Base-by-base conservation (phyloP, 2,888 invertebrate genomes). In the Nomada goodeniana region DNA sequence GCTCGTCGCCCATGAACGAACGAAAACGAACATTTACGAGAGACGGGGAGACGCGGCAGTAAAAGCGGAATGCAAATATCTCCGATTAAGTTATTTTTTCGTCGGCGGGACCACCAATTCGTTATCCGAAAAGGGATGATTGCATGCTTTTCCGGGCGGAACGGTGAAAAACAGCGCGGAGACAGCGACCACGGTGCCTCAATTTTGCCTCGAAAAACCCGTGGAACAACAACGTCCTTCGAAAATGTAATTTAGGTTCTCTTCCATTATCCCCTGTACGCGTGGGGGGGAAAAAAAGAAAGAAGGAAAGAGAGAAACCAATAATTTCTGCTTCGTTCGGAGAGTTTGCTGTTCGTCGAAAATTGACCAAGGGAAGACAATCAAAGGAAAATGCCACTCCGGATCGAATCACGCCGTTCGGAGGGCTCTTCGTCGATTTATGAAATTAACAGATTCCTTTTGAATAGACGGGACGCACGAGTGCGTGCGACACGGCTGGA, bases 371-470 rank as follows among this genome's bases (percentile, higher is more conserved):
- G 9, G 15, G 15, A 29, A 20, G n/a, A 15, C 20, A 47, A 52
- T 52, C 3, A n/a, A 36, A 11, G 5, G 18, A 11, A 18, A n/a
- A 18, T 4, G 20, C 2, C 13, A 23, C 29, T 11, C 0, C 10
- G 13, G 26, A 23, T n/a, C 20, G 50, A 61, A 61, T 71, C 26
- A 26, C 13, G 20, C 11, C 2, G n/a, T 10, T 1, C n/a, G 20
- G 15, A 29, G 29, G 29, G 29, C 5, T 0, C 50, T 15, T 13
- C 18, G 42, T 26, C 23, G 78, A 77, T 77, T 70, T 53, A 70
- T 78, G 64, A 55, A 83, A 77, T 82, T 82, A 82, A 72, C 67
- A 63, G 68, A 60, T 72, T 72, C 82, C 75, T 72, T 59, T 75
- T 29, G 75, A 76, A 65, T 64, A 53, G 55, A 59, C 18, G 13